Evolutionary conservation across 2,888 invertebrate genomes (phyloP), one percentile per base, ranked within the genome.

Genomic region (Lomographa bimaculata): DNA sequence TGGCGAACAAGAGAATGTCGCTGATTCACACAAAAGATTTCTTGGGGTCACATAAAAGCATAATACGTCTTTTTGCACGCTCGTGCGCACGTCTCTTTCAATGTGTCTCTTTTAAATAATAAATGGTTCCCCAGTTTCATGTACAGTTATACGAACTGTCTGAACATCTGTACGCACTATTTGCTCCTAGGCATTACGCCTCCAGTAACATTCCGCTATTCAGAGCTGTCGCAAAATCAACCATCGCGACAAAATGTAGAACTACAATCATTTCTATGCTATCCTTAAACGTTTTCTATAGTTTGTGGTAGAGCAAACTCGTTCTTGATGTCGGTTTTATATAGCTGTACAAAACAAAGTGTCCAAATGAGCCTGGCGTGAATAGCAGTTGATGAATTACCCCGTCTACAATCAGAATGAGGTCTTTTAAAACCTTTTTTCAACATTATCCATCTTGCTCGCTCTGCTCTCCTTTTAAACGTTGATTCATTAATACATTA

Each of bases 341-440:
- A 28, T 17, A 14, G 14, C 35, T 11, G 19, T 10, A 40, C 41
- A 41, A 35, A 41, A 41, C 41, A 41, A 41, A 41, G 29, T 41
- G 25, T 30, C 24, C 14, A 43, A 43, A 43, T 28, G 36, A 43
- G 27, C 16, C 23, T 18, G 23, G 10, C 42, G 30, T 43, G 42
- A 43, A 36, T 43, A 33, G 42, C 35, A 19, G 41, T 43, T 43
- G 42, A 43, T 43, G 30, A 37, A 43, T 43, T 43, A 43, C 36
- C 32, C 32, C 32, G 32, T 43, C 32, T 11, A 43, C 42, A 43
- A 43, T 37, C 36, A 32, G 27, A 43, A 43, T 27, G 42, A 37
- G 36, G 42, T 43, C 42, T 43, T 33, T 42, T 27, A 27, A 9
- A 32, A 17, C 28, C 9, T 42, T 42, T 42, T 36, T 42, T 29